Base-by-base conservation (phyloP, 2,888 invertebrate species). In the Aspidiotus destructor region DNA sequence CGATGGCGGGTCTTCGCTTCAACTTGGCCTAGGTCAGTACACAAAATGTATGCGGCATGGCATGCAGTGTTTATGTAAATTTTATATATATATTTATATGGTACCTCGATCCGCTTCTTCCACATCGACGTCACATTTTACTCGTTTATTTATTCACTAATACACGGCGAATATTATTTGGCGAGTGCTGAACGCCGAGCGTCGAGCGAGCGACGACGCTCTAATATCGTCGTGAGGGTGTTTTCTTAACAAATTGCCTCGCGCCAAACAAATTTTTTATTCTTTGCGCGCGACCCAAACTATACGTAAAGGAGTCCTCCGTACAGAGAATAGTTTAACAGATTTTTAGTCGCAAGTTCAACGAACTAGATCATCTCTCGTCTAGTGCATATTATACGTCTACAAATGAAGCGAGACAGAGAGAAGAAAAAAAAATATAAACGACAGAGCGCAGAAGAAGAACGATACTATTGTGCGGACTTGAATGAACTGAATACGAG, bases 31-130 rank as follows among this genome's bases (percentile, higher is more conserved):
- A 65, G 65, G 65, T 65, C 65, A 65, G 65, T 65, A 58, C 58
- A 57, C 65, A 65, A 65, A 65, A 65, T 65, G 65, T 65, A 65
- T 65, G 61, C 61, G 68, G 68, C 60, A 60, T 60, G 58, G 67
- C 67, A 61, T 60, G 61, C 60, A 60, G 61, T 68, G 53, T 68
- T 68, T 68, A 68, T 68, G 68, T 68, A 68, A 68, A 68, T 68
- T 68, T 68, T 68, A 60, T 60, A 42, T 52, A 60, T 60, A 41
- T 13, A 40, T 15, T n/a, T 40, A 40, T 17, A 53, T 64, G 28
- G 28, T 28, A 64, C 64, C 64, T 48, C 48, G 48, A 48, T 48
- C n/a, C 48, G 48, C 48, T n/a, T 11, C 48, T 48, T 11, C 48
- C 48, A 48, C 48, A 13, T n/a, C 48, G 48, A 48, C 48, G 48